Percentiles rank a stretch among this genome's conserved stretches.
These are phyloP conservation scores for Cryptosula pallasiana DNA, from an alignment of 2,888 invertebrate species.

Conservation along the genomic window DNA sequence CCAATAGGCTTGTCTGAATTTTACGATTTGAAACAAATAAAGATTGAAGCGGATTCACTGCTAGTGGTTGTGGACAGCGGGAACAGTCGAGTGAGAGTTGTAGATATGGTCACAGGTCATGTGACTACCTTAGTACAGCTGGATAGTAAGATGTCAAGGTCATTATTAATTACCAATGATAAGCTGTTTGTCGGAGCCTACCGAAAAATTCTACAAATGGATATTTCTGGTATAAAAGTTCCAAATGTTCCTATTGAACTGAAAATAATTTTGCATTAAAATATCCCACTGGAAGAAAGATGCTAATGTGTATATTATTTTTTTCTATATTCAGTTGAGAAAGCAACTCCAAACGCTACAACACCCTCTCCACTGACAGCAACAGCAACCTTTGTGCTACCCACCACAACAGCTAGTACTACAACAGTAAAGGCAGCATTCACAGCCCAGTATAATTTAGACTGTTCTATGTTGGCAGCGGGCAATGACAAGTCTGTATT, in stretches of 20 bases:
- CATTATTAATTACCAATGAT: neutral
- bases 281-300: too few species aligned
- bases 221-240: neutral
- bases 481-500: neutral
- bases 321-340: too few species aligned
- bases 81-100: neutral
- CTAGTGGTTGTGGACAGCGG: slow-evolving; percentile 8
- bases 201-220: neutral
- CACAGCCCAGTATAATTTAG: neutral
- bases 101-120: neutral
- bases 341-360: neutral
- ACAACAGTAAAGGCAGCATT: too few species aligned
- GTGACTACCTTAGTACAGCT: neutral
- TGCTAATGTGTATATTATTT: too few species aligned
- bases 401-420: neutral
- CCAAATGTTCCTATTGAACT: too few species aligned
- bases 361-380: neutral
- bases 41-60: neutral
- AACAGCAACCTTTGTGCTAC: neutral
- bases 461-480: neutral
- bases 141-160: neutral
- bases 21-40: neutral
- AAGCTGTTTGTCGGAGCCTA: neutral
- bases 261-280: too few species aligned
- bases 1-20: neutral